Base-by-base conservation (phyloP, 2,888 invertebrate genomes). In the Rhamphomyia laevipes region DNA sequence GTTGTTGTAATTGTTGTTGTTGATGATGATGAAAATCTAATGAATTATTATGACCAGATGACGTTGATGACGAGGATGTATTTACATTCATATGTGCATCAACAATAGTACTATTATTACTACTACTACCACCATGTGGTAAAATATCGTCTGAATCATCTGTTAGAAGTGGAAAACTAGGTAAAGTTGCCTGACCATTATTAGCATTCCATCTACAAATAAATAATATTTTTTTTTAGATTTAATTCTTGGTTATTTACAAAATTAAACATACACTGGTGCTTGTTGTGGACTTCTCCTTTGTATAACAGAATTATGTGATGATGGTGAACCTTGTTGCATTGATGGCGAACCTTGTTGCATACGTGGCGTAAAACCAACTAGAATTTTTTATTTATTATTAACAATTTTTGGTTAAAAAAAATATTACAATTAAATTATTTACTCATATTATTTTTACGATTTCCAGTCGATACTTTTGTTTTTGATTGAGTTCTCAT, bases 151-250 rank as follows among this genome's bases (percentile, higher is more conserved):
- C 70, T 58, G 83, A 83, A 63, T 83, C 83, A 51, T 82, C 70
- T 42, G 83, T 81, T 56, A 86, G 84, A 80, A 85, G 80, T 7
- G 86, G 86, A 55, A 83, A 73, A 58, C 82, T 86, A 56, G 85
- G 86, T 55, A 83, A 73, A 10, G 83, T 80, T 56, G 83, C 82
- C 66, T 79, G 81, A 43, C 78, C 75, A 57, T 78, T 77, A 55
- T 76, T 78, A 48, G 73, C 73, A 56, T 80, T 77, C 75, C 81
- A 81, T 53, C 81, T 82, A 13, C 15, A 50, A 46, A 42, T 9
- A 46, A 67, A 13, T 33, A 10, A 40, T 27, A 35, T 18, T 57
- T 56, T 55, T 48, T 58, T 58, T 58, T 53, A 51, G n/a, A n/a
- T n/a, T 21, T 6, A 21, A 6, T 21, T 21, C 21, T 21, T 33